Conservation (phyloP, 2,113 vertebrate species). For the Callionymus lyra region DNA sequence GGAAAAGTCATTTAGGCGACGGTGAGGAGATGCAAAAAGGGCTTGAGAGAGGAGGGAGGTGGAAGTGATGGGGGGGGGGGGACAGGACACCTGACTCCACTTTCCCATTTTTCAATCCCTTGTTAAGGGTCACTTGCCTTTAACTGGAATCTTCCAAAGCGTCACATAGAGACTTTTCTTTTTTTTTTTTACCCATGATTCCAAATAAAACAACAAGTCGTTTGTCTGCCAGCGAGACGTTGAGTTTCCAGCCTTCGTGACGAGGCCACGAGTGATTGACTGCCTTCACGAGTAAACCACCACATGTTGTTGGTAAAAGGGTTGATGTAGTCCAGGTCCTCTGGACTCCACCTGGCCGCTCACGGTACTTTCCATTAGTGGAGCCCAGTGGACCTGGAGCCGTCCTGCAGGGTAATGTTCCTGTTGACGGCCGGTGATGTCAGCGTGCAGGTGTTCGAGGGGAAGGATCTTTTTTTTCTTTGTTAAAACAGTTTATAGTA, state of each 20-base stretch:
- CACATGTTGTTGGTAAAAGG: slow-evolving; percentile 62
- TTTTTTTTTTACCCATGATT: no score
- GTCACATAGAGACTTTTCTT: no score
- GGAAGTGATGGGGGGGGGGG: no score
- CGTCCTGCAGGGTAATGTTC: slow-evolving; percentile 63
- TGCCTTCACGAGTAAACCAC: slow-evolving; percentile 62
- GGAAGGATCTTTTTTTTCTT: no score
- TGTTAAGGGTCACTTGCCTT: slow-evolving; percentile 63
- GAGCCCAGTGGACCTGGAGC: slow-evolving; percentile 54
- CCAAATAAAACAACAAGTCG: no score
- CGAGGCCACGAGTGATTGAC: slow-evolving; percentile 49
- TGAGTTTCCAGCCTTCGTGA: slow-evolving; percentile 14
- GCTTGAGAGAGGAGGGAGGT: slow-evolving; percentile 5
- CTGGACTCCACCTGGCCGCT: slow-evolving; percentile 54
- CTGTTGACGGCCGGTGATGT: slow-evolving; percentile 62
- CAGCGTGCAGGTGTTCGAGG: slow-evolving; percentile 14
- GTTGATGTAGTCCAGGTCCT: slow-evolving; percentile 58
- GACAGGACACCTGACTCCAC: slow-evolving; percentile 60
- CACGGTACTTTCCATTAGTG: slow-evolving; percentile 64
- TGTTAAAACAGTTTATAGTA: no score
- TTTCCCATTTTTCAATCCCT: slow-evolving; percentile 54
- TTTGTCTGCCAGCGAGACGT: no score
- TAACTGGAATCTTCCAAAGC: no score
- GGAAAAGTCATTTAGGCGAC: slow-evolving; percentile 84
- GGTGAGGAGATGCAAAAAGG: slow-evolving; percentile 64